Evolutionary conservation across 2,888 invertebrate genomes (phyloP).

Genomic region (Synergus gifuensis): DNA sequence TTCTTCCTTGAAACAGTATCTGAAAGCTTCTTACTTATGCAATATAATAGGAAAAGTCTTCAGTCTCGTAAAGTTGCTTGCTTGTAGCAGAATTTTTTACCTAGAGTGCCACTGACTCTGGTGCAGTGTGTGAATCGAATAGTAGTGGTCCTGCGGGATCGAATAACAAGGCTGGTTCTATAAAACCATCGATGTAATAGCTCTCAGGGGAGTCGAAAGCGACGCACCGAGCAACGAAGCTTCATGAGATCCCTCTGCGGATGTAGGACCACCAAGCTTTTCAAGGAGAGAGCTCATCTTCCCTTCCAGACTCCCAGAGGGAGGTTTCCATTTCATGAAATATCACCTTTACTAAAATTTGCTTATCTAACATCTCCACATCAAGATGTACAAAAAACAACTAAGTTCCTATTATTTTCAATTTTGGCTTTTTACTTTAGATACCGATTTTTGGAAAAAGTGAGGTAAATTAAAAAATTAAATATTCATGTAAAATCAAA

Average conservation of each 20-base stretch:
- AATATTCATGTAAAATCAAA: background rate
- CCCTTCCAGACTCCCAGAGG: constrained; percentile 2
- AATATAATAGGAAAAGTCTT: background rate
- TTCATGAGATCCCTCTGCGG: constrained; percentile 24
- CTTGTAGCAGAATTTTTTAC: background rate
- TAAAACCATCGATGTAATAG: constrained; percentile 40
- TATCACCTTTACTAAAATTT: constrained; percentile 18
- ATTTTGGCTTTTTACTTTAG: background rate
- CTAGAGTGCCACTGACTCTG: background rate
- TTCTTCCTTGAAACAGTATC: background rate
- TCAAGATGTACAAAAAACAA: background rate
- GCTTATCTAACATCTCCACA: background rate
- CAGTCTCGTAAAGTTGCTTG: background rate
- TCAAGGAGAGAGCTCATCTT: constrained; percentile 29
- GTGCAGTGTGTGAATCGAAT: constrained; percentile 7
- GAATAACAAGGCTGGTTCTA: constrained; percentile 35
- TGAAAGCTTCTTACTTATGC: background rate
- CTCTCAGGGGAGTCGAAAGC: constrained; percentile 26
- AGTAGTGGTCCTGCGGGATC: constrained; percentile 8
- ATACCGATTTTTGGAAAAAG: background rate
- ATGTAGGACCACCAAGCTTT: constrained; percentile 30
- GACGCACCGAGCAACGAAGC: constrained; percentile 27
- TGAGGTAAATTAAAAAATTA: background rate
- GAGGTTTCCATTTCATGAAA: constrained; percentile 18
- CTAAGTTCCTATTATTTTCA: constrained; percentile 1